Base-by-base conservation (phyloP, 1,140 invertebrate species). In the Halesus radiatus region DNA sequence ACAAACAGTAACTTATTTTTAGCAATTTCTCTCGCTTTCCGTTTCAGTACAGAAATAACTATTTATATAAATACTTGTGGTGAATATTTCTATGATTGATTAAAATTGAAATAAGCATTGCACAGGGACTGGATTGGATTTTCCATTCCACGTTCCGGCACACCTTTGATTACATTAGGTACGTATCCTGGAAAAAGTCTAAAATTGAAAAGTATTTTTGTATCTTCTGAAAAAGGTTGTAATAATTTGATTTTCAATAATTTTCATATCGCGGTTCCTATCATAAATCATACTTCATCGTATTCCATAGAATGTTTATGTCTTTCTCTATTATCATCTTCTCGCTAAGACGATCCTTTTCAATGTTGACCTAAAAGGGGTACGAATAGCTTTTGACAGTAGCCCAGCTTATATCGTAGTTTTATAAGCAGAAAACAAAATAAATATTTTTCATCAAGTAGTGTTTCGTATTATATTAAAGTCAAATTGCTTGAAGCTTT, bases 91-190 rank as follows among this genome's bases (percentile, higher is more conserved):
- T 13, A 45, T 45, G 37, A 45, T 45, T 45, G 37, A 45, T 45
- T 45, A 10, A 45, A 8, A 45, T 45, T 45, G 10, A 13, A 45
- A 45, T 1, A 45, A 45, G 37, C 37, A 72, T 20, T 56, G 54
- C n/a, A 56, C 23, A 18, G 56, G 68, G 68, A 18, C 45, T 20
- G 16, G n/a, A 20, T 72, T n/a, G 68, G 37, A 72, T 72, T 50
- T 50, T 72, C 37, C 37, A 13, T 45, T 45, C 37, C 37, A 45
- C 37, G 29, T 20, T 52, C 62, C 22, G 75, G 75, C 72, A 77
- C 62, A 50, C 62, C 62, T 77, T 77, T 77, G 50, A 29, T 50
- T 77, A 64, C 54, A 62, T 77, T 77, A 64, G 75, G 75, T 77
- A 76, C 75, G 75, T 77, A 77, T 77, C 20, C 58, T 37, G 53